phyloP scores from a whole-genome alignment of 2,888 invertebrate species.

The Epirrhoe alternata region DNA sequence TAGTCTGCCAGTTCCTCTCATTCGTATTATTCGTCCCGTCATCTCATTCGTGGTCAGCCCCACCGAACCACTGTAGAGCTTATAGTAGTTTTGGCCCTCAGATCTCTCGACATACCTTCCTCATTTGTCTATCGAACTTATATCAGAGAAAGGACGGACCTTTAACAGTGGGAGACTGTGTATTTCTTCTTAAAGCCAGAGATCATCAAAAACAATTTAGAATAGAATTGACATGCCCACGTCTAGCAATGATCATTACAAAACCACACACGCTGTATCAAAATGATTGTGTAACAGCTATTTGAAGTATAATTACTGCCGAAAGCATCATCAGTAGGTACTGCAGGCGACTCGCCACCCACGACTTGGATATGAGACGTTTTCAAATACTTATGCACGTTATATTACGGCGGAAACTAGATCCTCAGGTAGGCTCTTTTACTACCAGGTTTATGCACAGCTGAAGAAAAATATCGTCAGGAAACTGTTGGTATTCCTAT shows the following conservation, averaged over 20 bases:
- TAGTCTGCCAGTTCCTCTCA: too few species aligned
- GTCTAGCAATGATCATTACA: conserved; percentile 39
- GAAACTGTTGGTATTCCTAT: too few species aligned
- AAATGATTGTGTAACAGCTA: conserved; percentile 68
- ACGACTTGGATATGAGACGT: conserved; percentile 36
- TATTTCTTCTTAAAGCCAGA: neutral
- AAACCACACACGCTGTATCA: conserved; percentile 72
- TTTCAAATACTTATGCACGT: neutral
- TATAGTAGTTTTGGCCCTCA: too few species aligned
- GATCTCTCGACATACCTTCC: too few species aligned
- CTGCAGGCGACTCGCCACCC: conserved; percentile 67
- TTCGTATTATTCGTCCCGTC: too few species aligned
- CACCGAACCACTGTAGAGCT: too few species aligned
- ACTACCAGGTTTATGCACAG: too few species aligned
- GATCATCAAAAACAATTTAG: conserved; percentile 23
- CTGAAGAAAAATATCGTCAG: too few species aligned
- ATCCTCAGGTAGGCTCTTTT: too few species aligned
- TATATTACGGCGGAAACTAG: neutral
- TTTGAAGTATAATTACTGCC: conserved; percentile 72
- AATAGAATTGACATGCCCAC: conserved; percentile 29
- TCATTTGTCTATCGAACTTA: too few species aligned
- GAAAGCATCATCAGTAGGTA: conserved; percentile 69
- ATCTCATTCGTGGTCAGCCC: too few species aligned
- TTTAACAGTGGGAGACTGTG: neutral
- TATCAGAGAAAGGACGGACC: too few species aligned